Conservation (phyloP, 2,113 vertebrate genomes). For the Gymnobelideus leadbeateri region DNA sequence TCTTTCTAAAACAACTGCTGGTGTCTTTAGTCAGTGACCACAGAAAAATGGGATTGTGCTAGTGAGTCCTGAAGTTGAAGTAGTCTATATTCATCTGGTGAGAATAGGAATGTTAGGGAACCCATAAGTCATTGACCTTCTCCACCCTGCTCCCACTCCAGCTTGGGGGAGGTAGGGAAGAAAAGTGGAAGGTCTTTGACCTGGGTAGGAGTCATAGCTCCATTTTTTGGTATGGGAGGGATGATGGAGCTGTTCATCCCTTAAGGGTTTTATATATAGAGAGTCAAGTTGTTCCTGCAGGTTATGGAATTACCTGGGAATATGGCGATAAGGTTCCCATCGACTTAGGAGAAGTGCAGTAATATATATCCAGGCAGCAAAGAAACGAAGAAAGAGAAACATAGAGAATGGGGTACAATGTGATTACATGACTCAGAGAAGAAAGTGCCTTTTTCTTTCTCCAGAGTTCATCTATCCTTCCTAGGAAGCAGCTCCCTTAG, state of each 20-base stretch:
- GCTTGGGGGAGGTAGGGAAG: not conserved
- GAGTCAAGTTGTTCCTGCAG: not conserved
- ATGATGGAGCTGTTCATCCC: not conserved
- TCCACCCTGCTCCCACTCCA: not conserved
- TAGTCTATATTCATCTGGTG: not conserved
- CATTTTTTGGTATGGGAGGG: not conserved
- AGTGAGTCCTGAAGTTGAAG: not conserved
- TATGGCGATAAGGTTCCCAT: constrained; percentile 96
- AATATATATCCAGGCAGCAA: constrained; percentile 67
- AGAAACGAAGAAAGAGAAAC: constrained; percentile 23
- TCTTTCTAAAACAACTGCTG: not conserved
- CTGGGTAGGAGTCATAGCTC: not conserved
- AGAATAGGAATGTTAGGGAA: not conserved
- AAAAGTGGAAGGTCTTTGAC: not conserved
- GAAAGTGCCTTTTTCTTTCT: not conserved
- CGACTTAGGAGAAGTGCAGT: constrained; percentile 86
- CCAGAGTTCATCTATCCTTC: not conserved
- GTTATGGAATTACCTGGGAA: constrained; percentile 91
- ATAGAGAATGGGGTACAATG: constrained; percentile 29
- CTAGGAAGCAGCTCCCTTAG: not conserved
- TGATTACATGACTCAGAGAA: constrained; percentile 3
- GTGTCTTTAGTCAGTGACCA: not conserved
- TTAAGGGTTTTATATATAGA: not conserved
- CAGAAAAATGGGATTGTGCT: not conserved
- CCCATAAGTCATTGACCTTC: not conserved